Evolutionary conservation across 2,888 invertebrate species (phyloP), one percentile per base, ranked within the genome.

Genomic region (Crepidodera aurea): DNA sequence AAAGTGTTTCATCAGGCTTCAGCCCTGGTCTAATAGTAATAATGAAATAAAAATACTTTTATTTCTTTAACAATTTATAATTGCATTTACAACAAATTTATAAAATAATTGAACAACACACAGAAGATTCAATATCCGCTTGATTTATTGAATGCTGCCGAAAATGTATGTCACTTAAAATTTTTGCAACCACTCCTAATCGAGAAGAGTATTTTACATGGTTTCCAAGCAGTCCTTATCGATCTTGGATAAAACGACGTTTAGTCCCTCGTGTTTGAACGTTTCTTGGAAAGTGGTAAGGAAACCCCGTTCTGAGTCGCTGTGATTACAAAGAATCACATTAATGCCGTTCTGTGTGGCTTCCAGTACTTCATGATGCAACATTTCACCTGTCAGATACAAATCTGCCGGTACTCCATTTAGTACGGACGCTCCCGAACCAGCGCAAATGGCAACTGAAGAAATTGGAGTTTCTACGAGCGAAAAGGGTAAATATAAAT

Each of bases 231-330:
- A 95, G 83, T 95, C 95, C 69, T 81, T 84, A 80, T 96, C 96
- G 39, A 80, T 78, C 73, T 86, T 78, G 6, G 95, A 93, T 18
- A 94, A 85, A 62, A 87, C 69, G 6, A 95, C 85, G 67, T 86
- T 78, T 18, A 81, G 61, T 8, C 76, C 65, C 13, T 75, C 70
- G 19, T 75, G 67, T 12, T 39, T 25, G 37, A 83, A 71, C 12
- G 69, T 72, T 6, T 76, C 69, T 32, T 83, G 81, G 63, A 95
- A 90, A 7, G 80, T 80, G 37, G 81, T 82, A 3, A 97, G 83
- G 78, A 89, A 98, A 3, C 96, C 96, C 64, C 97, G 85, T 80
- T 98, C 98, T 0, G 96, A 94, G 82, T 96, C 94, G 34, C 93
- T 94, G 80, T 98, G 97, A 79, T 96, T 96, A 67, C 93, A 93